These are phyloP conservation scores for Rutilus rutilus DNA, from an alignment of 2,113 vertebrate genomes.

Conservation along the genomic window DNA sequence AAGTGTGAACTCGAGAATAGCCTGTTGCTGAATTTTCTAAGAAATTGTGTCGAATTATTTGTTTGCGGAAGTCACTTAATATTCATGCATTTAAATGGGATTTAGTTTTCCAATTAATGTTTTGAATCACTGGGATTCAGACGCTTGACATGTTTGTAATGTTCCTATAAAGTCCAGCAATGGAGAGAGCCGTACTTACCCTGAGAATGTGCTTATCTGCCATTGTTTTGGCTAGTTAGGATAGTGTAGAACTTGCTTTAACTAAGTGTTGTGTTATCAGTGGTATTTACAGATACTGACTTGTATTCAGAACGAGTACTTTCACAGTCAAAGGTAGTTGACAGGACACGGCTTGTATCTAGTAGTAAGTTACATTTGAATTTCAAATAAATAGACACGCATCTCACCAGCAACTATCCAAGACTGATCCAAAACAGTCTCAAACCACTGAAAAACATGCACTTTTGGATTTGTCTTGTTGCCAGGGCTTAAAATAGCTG, in stretches of 20 bases:
- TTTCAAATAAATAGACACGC: background rate
- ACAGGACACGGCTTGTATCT: background rate
- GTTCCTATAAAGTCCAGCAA: background rate
- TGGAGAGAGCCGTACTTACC: background rate
- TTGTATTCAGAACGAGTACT: background rate
- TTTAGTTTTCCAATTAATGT: background rate
- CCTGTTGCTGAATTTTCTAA: background rate
- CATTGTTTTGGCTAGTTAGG: conserved; percentile 10
- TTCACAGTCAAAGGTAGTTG: background rate
- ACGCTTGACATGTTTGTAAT: background rate
- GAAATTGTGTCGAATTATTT: background rate
- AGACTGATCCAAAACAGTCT: background rate
- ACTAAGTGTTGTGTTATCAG: background rate
- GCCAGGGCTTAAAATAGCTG: conserved; percentile 45
- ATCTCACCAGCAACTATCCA: background rate
- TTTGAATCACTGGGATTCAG: background rate
- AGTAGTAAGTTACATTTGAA: background rate
- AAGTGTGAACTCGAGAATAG: background rate
- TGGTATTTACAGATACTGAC: background rate
- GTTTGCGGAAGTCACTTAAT: background rate
- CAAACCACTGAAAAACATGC: conserved; percentile 4
- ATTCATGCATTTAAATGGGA: background rate
- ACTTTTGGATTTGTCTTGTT: conserved; percentile 28
- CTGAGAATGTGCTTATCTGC: background rate
- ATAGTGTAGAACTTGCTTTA: background rate